phyloP scores from a whole-genome alignment of 2,888 invertebrate genomes.

The Rhodophaea formosa region DNA sequence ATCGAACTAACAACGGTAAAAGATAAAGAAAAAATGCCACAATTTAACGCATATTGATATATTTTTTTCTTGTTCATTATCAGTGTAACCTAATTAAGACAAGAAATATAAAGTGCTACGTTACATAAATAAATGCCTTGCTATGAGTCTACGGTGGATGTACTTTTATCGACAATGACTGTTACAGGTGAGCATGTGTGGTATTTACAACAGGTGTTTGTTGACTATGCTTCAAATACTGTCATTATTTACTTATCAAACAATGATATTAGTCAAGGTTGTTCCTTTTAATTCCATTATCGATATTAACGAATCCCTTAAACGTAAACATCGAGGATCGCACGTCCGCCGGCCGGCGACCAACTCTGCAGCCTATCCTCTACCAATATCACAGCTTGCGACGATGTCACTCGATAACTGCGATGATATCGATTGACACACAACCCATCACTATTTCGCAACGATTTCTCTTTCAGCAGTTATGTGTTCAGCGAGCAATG shows the following conservation, averaged over 20 bases:
- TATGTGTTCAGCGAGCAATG: constrained; percentile 21
- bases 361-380: constrained; percentile 23
- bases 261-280: neutral
- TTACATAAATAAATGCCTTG: no score
- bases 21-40: no score
- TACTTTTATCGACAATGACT: no score
- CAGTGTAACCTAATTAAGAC: no score
- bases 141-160: no score
- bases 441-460: constrained; percentile 23
- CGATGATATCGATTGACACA: constrained; percentile 21
- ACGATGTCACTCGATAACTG: neutral
- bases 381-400: constrained; percentile 18
- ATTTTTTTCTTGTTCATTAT: no score
- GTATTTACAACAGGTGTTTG: neutral
- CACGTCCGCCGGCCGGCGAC: constrained; percentile 42
- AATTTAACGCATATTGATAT: no score
- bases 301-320: constrained; percentile 26
- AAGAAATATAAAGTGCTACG: no score
- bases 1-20: no score
- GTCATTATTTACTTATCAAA: no score
- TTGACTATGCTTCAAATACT: no score
- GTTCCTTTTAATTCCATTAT: constrained; percentile 14
- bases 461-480: neutral
- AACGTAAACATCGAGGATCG: constrained; percentile 44
- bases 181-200: no score